These are phyloP conservation scores for Pelobates fuscus DNA, from an alignment of 2,113 vertebrate genomes.

Conservation along the genomic window DNA sequence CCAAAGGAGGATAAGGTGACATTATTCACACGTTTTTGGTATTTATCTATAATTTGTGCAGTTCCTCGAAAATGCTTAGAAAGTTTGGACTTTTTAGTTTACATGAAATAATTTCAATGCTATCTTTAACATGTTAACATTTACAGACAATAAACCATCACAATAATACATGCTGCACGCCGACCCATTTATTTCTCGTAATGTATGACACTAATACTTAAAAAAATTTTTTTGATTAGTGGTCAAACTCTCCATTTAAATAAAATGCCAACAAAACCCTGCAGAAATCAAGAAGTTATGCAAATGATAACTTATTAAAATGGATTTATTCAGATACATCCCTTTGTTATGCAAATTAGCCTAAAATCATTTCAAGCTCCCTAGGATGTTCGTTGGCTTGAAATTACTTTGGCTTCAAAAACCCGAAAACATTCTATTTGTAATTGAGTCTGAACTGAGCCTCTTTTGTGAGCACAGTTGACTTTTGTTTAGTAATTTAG, in stretches of 20 bases:
- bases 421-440: not conserved
- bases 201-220: too few species aligned
- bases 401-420: slow-evolving; percentile 4
- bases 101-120: too few species aligned
- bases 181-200: too few species aligned
- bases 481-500: slow-evolving; percentile 44
- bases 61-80: too few species aligned
- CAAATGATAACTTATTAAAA: slow-evolving; percentile 1
- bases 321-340: not conserved
- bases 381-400: not conserved
- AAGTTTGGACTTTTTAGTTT: too few species aligned
- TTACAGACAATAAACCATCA: too few species aligned
- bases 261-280: too few species aligned
- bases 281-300: not conserved
- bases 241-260: not conserved
- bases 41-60: too few species aligned
- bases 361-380: not conserved
- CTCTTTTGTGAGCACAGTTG: slow-evolving; percentile 21
- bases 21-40: too few species aligned
- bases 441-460: slow-evolving; percentile 25
- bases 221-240: slow-evolving; percentile 7
- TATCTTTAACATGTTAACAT: too few species aligned
- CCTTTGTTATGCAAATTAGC: slow-evolving; percentile 31
- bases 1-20: too few species aligned
- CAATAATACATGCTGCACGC: too few species aligned